A percentile compares a stretch with the other conserved stretches of the same genome.
Evolutionary conservation across 1,140 invertebrate genomes (phyloP).

Genomic region (Drosophila oshimai): DNA sequence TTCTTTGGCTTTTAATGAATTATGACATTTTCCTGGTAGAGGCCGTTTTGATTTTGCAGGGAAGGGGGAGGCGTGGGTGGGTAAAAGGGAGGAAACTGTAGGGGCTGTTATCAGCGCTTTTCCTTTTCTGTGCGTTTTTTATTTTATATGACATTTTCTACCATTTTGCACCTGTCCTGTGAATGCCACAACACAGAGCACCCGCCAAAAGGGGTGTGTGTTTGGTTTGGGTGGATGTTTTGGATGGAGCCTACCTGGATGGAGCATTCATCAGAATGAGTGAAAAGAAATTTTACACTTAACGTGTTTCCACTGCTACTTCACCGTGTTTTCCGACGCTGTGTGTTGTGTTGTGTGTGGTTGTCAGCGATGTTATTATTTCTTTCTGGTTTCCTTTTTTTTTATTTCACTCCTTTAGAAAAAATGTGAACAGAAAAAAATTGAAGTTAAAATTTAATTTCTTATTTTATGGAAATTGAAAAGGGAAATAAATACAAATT

Average conservation of each 20-base stretch:
- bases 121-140: slow-evolving; percentile 25
- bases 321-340: slow-evolving; percentile 17
- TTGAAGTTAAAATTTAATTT: neutral
- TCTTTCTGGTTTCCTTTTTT: slow-evolving; percentile 18
- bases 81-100: neutral
- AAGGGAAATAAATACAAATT: neutral
- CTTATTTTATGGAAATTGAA: neutral
- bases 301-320: slow-evolving; percentile 71
- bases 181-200: slow-evolving; percentile 24
- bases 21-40: slow-evolving; percentile 66
- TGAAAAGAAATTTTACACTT: slow-evolving; percentile 80
- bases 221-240: too few relatives aligned
- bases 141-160: slow-evolving; percentile 34
- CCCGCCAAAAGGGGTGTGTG: slow-evolving; percentile 6
- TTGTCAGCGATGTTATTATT: slow-evolving; percentile 52
- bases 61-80: neutral
- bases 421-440: neutral
- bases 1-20: slow-evolving; percentile 71
- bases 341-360: slow-evolving; percentile 20
- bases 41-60: slow-evolving; percentile 11
- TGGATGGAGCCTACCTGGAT: slow-evolving; percentile 18
- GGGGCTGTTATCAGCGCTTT: slow-evolving; percentile 50
- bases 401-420: neutral
- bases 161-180: slow-evolving; percentile 60
- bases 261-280: slow-evolving; percentile 67